phyloP scores from a whole-genome alignment of 2,888 invertebrate species.

The Nysson spinosus region DNA sequence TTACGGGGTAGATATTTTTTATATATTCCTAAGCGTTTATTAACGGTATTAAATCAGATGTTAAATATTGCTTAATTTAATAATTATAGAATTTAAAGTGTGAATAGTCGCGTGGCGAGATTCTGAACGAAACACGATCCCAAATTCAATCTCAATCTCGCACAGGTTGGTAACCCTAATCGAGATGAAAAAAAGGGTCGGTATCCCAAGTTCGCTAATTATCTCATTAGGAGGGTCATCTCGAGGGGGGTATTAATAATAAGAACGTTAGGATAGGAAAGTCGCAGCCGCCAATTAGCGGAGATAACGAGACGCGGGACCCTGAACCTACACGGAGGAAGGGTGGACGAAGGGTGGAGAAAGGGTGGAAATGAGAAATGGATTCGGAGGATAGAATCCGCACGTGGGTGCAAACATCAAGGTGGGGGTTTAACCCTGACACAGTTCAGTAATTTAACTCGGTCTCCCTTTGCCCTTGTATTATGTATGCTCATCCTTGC shows the following conservation, averaged over 20 bases:
- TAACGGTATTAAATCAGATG: too few relatives aligned
- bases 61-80: too few relatives aligned
- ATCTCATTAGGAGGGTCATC: conserved; percentile 50
- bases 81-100: too few relatives aligned
- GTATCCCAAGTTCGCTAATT: conserved; percentile 46
- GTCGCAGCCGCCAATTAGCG: conserved; percentile 61
- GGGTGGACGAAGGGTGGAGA: conserved; percentile 15
- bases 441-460: conserved; percentile 67
- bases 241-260: conserved; percentile 48
- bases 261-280: conserved; percentile 48
- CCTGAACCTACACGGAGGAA: conserved; percentile 24
- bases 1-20: too few relatives aligned
- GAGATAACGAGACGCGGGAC: conserved; percentile 56
- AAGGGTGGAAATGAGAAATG: background rate
- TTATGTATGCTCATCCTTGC: too few relatives aligned
- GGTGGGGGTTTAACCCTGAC: conserved; percentile 69
- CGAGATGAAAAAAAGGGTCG: background rate
- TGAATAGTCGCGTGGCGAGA: too few relatives aligned
- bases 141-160: conserved; percentile 2
- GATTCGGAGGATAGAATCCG: conserved; percentile 30
- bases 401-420: conserved; percentile 48
- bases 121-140: too few relatives aligned
- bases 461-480: conserved; percentile 62
- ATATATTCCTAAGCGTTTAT: too few relatives aligned
- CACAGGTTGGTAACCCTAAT: too few relatives aligned